Evolutionary conservation across 2,113 vertebrate species (phyloP).

Genomic region (Sinocyclocheilus grahami): DNA sequence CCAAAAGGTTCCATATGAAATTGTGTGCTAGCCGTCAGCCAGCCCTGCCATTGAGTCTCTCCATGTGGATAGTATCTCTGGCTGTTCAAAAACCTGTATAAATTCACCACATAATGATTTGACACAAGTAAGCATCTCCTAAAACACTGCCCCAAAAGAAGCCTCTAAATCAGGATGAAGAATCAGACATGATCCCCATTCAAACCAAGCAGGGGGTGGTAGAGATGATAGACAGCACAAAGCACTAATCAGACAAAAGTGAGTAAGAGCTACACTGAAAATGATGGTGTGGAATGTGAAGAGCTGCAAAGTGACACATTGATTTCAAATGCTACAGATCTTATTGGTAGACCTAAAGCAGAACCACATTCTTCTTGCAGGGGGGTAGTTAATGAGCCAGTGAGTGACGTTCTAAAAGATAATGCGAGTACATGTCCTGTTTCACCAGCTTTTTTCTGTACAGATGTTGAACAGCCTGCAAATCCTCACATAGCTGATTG

Average conservation of each 20-base stretch:
- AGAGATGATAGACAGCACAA: background rate
- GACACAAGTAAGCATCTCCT: background rate
- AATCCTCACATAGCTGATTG: background rate
- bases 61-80: background rate
- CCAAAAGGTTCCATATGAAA: background rate
- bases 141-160: background rate
- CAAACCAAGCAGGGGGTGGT: conserved; percentile 1
- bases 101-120: background rate
- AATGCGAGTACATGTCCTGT: background rate
- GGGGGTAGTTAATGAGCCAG: background rate
- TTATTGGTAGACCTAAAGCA: background rate
- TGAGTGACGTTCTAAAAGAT: background rate
- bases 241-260: background rate
- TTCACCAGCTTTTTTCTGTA: background rate
- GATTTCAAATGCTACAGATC: background rate
- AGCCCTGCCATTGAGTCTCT: background rate
- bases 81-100: background rate
- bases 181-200: background rate
- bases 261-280: background rate
- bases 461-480: background rate
- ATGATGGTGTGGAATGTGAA: background rate
- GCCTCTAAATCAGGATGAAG: conserved; percentile 10
- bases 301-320: background rate
- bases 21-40: background rate
- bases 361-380: background rate